Conservation (phyloP, 2,113 vertebrate genomes). For the Prionailurus viverrinus region DNA sequence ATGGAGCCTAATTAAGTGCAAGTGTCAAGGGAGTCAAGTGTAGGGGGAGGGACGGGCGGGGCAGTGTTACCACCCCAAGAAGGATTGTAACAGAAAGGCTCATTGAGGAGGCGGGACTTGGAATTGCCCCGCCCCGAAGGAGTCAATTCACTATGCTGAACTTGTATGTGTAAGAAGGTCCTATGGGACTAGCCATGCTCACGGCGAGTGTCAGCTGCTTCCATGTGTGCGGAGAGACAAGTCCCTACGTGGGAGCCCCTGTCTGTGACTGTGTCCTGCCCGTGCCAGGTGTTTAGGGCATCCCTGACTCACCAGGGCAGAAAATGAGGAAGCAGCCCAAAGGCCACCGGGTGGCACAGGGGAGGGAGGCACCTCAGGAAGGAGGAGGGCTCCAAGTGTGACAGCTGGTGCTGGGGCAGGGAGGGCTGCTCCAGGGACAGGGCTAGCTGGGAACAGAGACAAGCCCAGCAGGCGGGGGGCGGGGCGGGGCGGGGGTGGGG, state of each 20-base stretch:
- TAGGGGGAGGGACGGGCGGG: accelerated
- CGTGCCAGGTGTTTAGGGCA: background rate
- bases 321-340: background rate
- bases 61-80: background rate
- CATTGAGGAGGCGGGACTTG: background rate
- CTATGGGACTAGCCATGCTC: background rate
- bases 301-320: slow-evolving; percentile 49
- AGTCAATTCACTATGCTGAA: background rate
- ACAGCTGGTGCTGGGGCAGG: background rate
- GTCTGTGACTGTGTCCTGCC: background rate
- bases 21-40: background rate
- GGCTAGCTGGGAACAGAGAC: background rate
- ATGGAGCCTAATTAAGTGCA: background rate
- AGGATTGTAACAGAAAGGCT: background rate
- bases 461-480: background rate
- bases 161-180: accelerated
- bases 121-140: background rate
- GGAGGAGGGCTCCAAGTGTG: background rate
- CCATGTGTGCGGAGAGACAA: background rate
- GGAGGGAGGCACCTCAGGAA: background rate
- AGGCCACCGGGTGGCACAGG: slow-evolving; percentile 21
- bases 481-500: background rate
- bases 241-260: background rate
- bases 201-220: accelerated
- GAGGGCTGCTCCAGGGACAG: background rate